Conservation (phyloP, 2,113 vertebrate genomes). For the Clarias gariepinus region DNA sequence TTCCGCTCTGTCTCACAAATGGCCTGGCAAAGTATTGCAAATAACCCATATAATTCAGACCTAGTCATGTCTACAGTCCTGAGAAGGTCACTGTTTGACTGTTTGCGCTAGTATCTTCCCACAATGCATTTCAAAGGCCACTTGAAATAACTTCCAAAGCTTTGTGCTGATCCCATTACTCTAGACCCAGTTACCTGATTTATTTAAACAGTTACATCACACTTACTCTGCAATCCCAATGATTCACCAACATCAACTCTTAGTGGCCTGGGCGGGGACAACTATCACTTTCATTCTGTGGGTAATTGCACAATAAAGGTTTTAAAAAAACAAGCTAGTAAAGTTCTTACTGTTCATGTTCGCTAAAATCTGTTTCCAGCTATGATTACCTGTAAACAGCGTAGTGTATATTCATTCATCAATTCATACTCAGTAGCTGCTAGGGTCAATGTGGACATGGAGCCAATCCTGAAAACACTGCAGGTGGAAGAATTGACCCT, state of each 20-base stretch:
- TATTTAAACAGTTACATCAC: slow-evolving; percentile 70
- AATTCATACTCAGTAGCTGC: not conserved
- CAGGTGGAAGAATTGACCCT: not conserved
- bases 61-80: not conserved
- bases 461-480: not conserved
- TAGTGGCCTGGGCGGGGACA: not conserved
- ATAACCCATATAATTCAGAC: not conserved
- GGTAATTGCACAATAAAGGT: not conserved
- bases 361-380: not conserved
- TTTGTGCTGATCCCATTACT: slow-evolving; percentile 73
- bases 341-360: not conserved
- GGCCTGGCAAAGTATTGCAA: not conserved
- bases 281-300: not conserved
- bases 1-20: not conserved
- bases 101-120: slow-evolving; percentile 21
- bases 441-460: not conserved
- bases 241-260: not conserved
- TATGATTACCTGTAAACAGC: not conserved
- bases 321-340: not conserved
- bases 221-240: slow-evolving; percentile 32
- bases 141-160: slow-evolving; percentile 72
- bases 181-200: slow-evolving; percentile 71
- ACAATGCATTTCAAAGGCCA: slow-evolving; percentile 32
- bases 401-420: not conserved
- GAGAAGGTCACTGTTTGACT: slow-evolving; percentile 32